phyloP scores from a whole-genome alignment of 2,113 vertebrate genomes.

The Alligator mississippiensis region DNA sequence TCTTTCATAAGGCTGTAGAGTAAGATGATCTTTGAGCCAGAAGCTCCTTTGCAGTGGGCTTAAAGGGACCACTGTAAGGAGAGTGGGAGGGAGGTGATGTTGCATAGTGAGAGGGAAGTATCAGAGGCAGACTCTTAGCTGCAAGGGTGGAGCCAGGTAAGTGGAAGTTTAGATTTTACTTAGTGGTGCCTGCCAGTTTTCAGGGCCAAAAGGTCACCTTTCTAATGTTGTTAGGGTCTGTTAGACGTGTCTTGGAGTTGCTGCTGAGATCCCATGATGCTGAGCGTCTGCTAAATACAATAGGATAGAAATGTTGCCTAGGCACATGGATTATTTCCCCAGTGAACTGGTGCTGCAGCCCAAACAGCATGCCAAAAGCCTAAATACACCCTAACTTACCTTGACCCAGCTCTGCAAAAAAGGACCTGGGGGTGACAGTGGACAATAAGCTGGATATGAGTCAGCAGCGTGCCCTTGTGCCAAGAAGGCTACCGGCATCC shows the following conservation, averaged over 20 bases:
- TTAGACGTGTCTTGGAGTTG: background rate
- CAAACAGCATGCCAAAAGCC: background rate
- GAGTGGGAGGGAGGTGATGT: no score
- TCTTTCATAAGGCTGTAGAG: background rate
- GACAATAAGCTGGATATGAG: no score
- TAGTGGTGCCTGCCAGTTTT: background rate
- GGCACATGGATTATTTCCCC: background rate
- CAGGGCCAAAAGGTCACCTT: background rate
- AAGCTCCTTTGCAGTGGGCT: no score
- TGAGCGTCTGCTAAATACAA: background rate
- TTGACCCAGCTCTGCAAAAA: background rate
- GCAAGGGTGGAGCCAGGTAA: background rate
- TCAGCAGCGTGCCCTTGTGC: no score
- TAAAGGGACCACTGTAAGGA: background rate
- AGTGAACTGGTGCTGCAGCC: background rate
- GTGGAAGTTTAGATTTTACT: background rate
- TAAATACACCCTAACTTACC: background rate
- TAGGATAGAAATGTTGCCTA: background rate
- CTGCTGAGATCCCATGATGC: background rate
- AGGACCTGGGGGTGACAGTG: no score
- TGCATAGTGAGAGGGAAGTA: background rate
- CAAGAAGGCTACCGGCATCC: no score
- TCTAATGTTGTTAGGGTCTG: background rate
- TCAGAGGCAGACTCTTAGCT: background rate
- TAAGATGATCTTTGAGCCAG: background rate